phyloP scores from a whole-genome alignment of 2,113 vertebrate species.

The Anolis sagrei region DNA sequence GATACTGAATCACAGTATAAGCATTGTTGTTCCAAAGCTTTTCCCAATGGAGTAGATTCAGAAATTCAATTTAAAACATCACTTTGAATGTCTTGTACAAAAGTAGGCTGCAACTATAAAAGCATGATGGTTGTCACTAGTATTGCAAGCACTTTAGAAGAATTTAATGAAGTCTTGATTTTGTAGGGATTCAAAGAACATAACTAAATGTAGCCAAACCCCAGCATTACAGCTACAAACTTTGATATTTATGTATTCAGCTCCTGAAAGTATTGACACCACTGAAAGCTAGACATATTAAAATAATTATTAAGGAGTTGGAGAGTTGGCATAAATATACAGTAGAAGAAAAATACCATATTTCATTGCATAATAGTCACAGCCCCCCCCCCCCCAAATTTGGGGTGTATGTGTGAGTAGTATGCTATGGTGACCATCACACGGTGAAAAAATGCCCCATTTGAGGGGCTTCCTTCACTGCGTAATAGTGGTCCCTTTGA shows the following conservation, averaged over 20 bases:
- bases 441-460: no score
- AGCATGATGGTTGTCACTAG: neutral
- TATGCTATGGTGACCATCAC: no score
- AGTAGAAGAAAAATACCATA: slow-evolving; percentile 5
- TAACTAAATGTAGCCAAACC: neutral
- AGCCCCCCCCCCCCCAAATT: no score
- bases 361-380: no score
- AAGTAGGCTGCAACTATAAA: no score
- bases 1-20: no score
- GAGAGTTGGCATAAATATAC: neutral
- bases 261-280: neutral
- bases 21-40: neutral
- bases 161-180: neutral
- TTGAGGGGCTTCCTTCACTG: no score
- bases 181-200: neutral
- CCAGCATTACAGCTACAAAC: neutral
- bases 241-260: neutral
- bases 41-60: neutral
- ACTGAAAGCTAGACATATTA: neutral
- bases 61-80: neutral
- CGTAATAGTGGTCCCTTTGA: no score
- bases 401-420: no score
- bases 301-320: neutral
- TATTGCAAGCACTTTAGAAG: neutral
- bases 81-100: no score